A percentile compares a stretch with the other conserved stretches of the same genome.
These are phyloP conservation scores for Drosophila nannoptera DNA, from an alignment of 1,140 invertebrate genomes.

Conservation along the genomic window DNA sequence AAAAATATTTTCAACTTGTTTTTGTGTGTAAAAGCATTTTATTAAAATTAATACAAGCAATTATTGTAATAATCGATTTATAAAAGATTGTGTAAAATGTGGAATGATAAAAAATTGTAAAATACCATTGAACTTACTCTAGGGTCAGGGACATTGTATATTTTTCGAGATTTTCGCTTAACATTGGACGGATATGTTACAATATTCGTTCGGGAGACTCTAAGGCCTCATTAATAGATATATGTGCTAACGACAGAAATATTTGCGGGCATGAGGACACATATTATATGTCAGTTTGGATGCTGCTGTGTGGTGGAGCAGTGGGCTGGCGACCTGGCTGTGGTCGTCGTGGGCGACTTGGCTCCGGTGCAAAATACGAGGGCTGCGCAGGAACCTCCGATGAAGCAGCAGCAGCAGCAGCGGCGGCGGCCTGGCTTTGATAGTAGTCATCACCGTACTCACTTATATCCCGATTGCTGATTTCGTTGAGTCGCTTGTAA, in stretches of 20 bases:
- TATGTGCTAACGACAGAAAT: too few species aligned
- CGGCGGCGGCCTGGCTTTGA: constrained; percentile 57
- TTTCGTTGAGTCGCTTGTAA: constrained; percentile 84
- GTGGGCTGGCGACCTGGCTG: constrained; percentile 59
- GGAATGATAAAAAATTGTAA: constrained; percentile 20
- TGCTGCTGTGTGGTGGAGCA: constrained; percentile 49
- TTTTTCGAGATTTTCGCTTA: constrained; percentile 1
- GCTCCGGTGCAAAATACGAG: constrained; percentile 65
- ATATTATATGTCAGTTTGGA: constrained; percentile 71
- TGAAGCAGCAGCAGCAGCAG: constrained; percentile 45
- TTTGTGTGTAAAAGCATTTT: constrained; percentile 31
- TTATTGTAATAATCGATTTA: constrained; percentile 17
- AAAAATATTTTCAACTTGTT: not conserved
- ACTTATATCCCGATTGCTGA: constrained; percentile 83
- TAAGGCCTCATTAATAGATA: too few species aligned
- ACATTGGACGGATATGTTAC: constrained; percentile 34
- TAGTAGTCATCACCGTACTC: constrained; percentile 82
- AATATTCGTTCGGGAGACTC: constrained; percentile 3
- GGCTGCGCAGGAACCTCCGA: constrained; percentile 69
- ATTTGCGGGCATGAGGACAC: not conserved
- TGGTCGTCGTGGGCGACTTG: constrained; percentile 69
- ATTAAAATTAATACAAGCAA: constrained; percentile 28
- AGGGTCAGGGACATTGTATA: constrained; percentile 8
- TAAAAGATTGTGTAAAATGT: constrained; percentile 28
- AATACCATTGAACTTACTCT: constrained; percentile 19